A percentile compares a stretch with the other conserved stretches of the same genome.
These are phyloP conservation scores for Plodia interpunctella DNA, from an alignment of 1,140 invertebrate genomes.

Conservation along the genomic window DNA sequence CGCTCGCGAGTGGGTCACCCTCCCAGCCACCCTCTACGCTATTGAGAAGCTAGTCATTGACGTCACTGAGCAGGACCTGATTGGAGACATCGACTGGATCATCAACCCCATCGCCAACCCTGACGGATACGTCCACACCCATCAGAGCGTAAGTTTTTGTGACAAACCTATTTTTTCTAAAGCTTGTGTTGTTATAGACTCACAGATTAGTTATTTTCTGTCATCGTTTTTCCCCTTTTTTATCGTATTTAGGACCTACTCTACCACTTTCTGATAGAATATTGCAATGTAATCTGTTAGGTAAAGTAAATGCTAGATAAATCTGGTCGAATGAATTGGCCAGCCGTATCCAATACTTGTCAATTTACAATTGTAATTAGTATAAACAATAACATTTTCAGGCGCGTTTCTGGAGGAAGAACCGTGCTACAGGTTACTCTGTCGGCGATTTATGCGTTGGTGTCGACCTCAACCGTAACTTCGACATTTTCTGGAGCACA, in stretches of 20 bases:
- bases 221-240: no score
- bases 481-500: conserved; percentile 77
- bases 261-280: no score
- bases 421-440: conserved; percentile 56
- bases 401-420: conserved; percentile 80
- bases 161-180: no score
- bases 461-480: conserved; percentile 81
- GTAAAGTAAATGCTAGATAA: no score
- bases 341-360: no score
- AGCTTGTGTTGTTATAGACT: no score
- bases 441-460: conserved; percentile 66
- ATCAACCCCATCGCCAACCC: conserved; percentile 77
- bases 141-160: conserved; percentile 47
- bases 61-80: conserved; percentile 69
- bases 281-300: no score
- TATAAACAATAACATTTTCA: conserved; percentile 31
- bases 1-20: conserved; percentile 82
- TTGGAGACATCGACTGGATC: conserved; percentile 65
- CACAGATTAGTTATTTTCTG: no score
- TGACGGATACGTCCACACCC: conserved; percentile 69
- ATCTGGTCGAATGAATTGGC: no score
- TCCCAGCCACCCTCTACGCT: conserved; percentile 81
- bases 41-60: conserved; percentile 80
- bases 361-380: no score
- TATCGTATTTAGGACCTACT: no score